These are phyloP conservation scores for Pinctada fucata DNA, from an alignment of 2,888 invertebrate genomes.

Conservation along the genomic window DNA sequence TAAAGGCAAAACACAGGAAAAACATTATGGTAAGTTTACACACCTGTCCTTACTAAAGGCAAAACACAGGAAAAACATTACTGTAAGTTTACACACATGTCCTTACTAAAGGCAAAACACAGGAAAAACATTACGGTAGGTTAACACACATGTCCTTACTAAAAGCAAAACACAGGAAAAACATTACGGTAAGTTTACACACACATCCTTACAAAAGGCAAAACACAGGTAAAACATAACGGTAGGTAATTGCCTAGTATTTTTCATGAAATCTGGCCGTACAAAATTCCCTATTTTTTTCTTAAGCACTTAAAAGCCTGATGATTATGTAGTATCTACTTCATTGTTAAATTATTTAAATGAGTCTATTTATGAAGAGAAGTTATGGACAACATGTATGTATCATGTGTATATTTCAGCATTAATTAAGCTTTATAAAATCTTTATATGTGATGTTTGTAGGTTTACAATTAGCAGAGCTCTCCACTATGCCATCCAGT, in stretches of 20 bases:
- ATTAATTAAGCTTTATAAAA: neutral
- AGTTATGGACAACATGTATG: neutral
- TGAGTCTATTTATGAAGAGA: too few species aligned
- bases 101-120: conserved; percentile 74
- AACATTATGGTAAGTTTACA: conserved; percentile 73
- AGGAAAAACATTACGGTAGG: conserved; percentile 72
- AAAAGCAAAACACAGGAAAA: conserved; percentile 74
- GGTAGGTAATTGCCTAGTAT: too few species aligned
- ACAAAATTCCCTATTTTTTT: too few species aligned
- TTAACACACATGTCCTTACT: conserved; percentile 72
- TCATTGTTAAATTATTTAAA: too few species aligned
- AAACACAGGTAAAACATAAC: too few species aligned
- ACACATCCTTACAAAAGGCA: too few species aligned
- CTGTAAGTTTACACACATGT: conserved; percentile 73
- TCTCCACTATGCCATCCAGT: conserved; percentile 74
- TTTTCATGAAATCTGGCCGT: too few species aligned
- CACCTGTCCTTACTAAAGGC: conserved; percentile 75
- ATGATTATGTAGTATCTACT: too few species aligned
- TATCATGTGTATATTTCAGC: neutral
- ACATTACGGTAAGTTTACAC: conserved; percentile 74
- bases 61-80: conserved; percentile 72
- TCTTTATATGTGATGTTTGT: neutral
- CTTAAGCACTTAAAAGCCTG: too few species aligned
- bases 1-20: conserved; percentile 74
- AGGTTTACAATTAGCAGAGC: conserved; percentile 77